Percentiles rank a stretch among this genome's conserved stretches.
Conservation (phyloP, 2,797 vertebrate genomes). For the Oreochromis mossambicus region DNA sequence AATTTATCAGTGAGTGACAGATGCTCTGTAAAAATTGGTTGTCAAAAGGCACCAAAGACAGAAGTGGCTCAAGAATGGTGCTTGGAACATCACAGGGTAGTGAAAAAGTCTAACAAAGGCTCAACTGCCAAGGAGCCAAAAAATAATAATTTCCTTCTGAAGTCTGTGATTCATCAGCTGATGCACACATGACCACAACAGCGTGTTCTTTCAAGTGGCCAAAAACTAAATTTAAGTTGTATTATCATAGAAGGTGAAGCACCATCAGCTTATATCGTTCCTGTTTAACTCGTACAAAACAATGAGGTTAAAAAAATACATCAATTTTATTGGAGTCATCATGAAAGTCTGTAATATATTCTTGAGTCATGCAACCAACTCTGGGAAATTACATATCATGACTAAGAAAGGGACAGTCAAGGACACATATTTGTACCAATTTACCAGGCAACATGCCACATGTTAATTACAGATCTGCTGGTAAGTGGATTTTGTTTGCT, state of each 20-base stretch:
- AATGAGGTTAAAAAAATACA: background rate
- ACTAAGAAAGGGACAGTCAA: background rate
- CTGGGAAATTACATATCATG: background rate
- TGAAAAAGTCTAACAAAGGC: background rate
- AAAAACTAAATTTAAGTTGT: background rate
- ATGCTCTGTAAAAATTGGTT: background rate
- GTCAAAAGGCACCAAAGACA: background rate
- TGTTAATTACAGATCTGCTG: background rate
- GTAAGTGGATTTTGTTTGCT: background rate
- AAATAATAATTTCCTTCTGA: background rate
- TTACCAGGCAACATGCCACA: background rate
- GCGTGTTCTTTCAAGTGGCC: background rate
- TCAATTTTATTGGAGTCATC: background rate
- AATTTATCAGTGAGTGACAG: background rate
- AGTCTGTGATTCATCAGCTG: background rate
- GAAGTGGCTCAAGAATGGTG: background rate
- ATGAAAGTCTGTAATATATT: background rate
- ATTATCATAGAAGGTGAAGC: background rate
- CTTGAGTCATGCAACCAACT: background rate
- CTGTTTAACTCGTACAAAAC: background rate
- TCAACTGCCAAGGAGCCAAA: background rate
- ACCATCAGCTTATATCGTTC: background rate
- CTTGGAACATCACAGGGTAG: background rate
- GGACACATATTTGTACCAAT: background rate
- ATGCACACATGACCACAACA: background rate